Conservation (phyloP, 1,140 invertebrate species). For the Oryctes rhinoceros region DNA sequence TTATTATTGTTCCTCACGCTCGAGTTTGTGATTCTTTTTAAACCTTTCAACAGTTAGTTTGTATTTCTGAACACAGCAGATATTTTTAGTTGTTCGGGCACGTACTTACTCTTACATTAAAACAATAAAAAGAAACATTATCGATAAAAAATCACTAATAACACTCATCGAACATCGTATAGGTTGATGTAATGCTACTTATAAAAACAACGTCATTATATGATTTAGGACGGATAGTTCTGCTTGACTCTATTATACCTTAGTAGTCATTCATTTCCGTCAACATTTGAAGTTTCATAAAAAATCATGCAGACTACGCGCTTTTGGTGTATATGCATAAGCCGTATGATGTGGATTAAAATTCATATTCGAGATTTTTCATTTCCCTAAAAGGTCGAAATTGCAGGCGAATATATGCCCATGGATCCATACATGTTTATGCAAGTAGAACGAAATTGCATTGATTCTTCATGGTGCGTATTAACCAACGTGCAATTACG, state of each 20-base stretch:
- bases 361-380: constrained; percentile 3
- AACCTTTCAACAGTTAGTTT: no score
- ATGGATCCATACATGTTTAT: neutral
- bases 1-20: no score
- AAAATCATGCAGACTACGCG: neutral
- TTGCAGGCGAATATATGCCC: neutral
- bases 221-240: no score
- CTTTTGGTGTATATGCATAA: neutral
- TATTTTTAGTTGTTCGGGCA: no score
- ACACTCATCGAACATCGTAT: no score
- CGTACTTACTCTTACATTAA: no score
- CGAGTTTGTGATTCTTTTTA: no score
- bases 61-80: no score
- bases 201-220: no score
- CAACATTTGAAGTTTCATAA: neutral
- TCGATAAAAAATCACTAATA: no score
- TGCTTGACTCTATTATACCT: neutral
- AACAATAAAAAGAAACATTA: no score
- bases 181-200: no score
- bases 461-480: neutral
- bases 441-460: neutral
- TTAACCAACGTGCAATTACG: neutral
- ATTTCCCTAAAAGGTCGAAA: constrained; percentile 10
- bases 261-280: neutral
- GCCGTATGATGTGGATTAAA: neutral